Evolutionary conservation across 37 sponge, comb jelly and placozoan species (phyloP).

Genomic region (Ianthella basta): DNA sequence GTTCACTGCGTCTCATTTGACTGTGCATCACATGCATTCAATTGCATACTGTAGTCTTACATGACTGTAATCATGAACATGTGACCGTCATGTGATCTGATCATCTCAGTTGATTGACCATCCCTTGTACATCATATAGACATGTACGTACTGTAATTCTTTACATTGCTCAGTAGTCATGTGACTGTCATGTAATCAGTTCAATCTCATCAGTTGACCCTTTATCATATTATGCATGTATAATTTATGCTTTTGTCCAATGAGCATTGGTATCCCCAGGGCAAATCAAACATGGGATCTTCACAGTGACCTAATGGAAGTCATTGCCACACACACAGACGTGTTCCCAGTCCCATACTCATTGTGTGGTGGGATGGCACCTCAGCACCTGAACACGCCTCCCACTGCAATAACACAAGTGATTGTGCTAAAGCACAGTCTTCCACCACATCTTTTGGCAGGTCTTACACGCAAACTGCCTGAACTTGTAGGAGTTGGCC

Average conservation of each 20-base stretch:
- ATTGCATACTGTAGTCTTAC: background rate
- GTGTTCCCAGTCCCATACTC: constrained; percentile 48
- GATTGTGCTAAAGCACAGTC: background rate
- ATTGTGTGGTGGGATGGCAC: constrained; percentile 30
- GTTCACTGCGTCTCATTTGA: no score
- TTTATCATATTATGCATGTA: no score
- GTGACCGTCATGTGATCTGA: background rate
- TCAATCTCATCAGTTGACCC: no score
- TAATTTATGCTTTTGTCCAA: no score
- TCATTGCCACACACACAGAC: constrained; percentile 17
- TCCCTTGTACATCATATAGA: background rate
- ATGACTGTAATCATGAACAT: background rate
- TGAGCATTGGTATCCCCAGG: no score
- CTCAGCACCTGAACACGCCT: background rate
- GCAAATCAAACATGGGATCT: constrained; percentile 3
- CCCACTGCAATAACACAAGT: background rate
- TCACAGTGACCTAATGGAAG: background rate
- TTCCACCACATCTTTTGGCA: constrained; percentile 44
- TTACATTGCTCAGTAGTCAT: no score
- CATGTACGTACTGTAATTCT: background rate
- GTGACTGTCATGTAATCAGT: no score
- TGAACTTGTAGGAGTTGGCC: background rate
- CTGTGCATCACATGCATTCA: background rate
- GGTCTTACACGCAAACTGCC: constrained; percentile 33
- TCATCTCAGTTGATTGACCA: background rate